Evolutionary conservation across 2,113 vertebrate genomes (phyloP).

Genomic region (Sebastes schlegelii): DNA sequence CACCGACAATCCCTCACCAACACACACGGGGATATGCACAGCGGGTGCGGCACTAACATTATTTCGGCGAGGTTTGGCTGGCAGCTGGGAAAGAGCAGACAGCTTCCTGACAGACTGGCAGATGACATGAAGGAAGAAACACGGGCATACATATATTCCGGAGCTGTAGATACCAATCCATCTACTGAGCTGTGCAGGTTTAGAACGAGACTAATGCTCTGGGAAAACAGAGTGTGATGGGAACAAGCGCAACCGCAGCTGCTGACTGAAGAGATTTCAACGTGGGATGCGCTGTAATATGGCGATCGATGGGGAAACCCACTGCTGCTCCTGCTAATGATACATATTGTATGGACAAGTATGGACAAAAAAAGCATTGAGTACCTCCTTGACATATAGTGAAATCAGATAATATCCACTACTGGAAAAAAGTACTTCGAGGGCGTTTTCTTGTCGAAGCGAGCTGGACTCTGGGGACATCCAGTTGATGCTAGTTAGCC

Average conservation of each 20-base stretch:
- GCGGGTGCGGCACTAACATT: not conserved
- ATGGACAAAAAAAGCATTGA: not conserved
- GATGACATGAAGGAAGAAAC: conserved; percentile 26
- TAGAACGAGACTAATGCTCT: not conserved
- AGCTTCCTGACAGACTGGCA: conserved; percentile 9
- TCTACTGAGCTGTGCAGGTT: not conserved
- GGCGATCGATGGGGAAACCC: not conserved
- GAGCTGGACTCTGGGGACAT: no score
- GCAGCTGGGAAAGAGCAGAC: not conserved
- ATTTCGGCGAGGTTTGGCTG: not conserved
- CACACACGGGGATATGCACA: not conserved
- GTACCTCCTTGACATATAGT: not conserved
- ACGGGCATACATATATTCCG: not conserved
- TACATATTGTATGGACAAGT: not conserved
- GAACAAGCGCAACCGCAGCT: not conserved
- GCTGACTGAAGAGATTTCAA: no score
- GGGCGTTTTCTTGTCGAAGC: no score
- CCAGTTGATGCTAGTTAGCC: no score
- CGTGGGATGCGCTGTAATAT: not conserved
- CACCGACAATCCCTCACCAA: conserved; percentile 7
- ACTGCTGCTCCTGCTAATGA: not conserved
- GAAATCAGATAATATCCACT: no score
- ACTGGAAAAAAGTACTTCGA: no score
- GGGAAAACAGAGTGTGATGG: not conserved
- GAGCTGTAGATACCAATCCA: not conserved